A percentile compares a stretch with the other conserved stretches of the same genome.
Evolutionary conservation across 2,888 invertebrate genomes (phyloP).

Genomic region (Oscheius sp.): DNA sequence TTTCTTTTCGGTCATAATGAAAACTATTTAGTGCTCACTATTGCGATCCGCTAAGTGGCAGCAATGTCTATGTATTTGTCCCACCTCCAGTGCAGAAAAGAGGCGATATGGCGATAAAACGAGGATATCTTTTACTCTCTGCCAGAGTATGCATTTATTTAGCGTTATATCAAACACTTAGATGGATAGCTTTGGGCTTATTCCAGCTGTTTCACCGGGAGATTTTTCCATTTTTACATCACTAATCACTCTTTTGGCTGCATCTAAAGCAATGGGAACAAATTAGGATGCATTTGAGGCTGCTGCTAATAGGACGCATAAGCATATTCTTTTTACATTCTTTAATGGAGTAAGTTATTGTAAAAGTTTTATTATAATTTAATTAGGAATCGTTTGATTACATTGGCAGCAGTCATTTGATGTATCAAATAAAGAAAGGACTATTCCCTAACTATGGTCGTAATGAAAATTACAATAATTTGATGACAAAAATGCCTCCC

Average conservation of each 20-base stretch:
- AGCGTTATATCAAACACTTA: slow-evolving; percentile 71
- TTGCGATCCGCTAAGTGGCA: slow-evolving; percentile 13
- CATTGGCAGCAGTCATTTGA: slow-evolving; percentile 90
- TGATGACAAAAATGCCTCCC: neutral
- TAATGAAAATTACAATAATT: neutral
- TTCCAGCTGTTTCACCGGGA: slow-evolving; percentile 83
- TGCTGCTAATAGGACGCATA: slow-evolving; percentile 35
- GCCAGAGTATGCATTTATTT: slow-evolving; percentile 76
- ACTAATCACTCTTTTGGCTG: slow-evolving; percentile 80
- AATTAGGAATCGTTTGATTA: slow-evolving; percentile 87
- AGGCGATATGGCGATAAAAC: slow-evolving; percentile 58
- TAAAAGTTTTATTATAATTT: neutral
- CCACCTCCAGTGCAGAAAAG: slow-evolving; percentile 56
- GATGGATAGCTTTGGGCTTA: slow-evolving; percentile 87
- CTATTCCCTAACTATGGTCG: slow-evolving; percentile 27
- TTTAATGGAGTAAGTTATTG: slow-evolving; percentile 80
- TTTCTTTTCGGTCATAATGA: too few relatives aligned
- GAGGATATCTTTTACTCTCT: slow-evolving; percentile 79
- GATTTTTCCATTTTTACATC: slow-evolving; percentile 83
- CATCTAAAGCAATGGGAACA: slow-evolving; percentile 79
- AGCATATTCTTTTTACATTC: slow-evolving; percentile 79
- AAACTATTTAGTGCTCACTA: slow-evolving; percentile 1
- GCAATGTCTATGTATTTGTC: slow-evolving; percentile 7
- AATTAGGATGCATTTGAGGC: slow-evolving; percentile 36
- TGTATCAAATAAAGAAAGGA: slow-evolving; percentile 74